Conservation (phyloP, 2,888 invertebrate species). For the Hoplodrina ambigua region DNA sequence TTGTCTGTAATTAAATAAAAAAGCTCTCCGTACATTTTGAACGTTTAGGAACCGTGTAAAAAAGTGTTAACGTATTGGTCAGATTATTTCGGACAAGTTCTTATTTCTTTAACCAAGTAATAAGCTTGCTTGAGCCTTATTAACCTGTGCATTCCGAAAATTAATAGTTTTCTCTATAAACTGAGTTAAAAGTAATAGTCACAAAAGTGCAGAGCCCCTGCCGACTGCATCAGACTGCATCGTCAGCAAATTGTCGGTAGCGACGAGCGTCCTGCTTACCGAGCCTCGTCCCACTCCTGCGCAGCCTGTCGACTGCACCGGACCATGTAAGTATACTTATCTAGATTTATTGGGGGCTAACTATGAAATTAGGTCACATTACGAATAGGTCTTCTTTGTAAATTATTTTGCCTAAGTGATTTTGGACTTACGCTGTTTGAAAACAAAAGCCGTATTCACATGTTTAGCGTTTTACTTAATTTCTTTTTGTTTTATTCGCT, state of each 20-base stretch:
- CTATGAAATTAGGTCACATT: not conserved
- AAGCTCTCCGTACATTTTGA: no score
- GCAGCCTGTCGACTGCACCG: constrained; percentile 60
- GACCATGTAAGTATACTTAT: constrained; percentile 65
- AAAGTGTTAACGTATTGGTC: no score
- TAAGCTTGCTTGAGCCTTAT: no score
- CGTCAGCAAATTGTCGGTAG: constrained; percentile 74
- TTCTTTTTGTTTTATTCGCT: no score
- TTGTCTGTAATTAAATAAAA: no score
- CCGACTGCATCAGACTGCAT: constrained; percentile 65
- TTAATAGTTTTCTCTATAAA: no score
- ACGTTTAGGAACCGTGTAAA: no score
- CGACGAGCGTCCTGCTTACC: constrained; percentile 51
- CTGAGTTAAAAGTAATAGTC: not conserved
- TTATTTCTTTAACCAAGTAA: no score
- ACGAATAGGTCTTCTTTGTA: not conserved
- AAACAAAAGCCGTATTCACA: no score
- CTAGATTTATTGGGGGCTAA: not conserved
- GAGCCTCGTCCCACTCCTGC: constrained; percentile 74
- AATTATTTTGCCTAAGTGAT: not conserved
- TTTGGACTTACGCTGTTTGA: not conserved
- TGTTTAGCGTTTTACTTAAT: not conserved
- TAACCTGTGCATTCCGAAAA: no score
- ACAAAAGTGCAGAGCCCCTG: constrained; percentile 72
- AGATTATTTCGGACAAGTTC: no score